Conservation (phyloP, 2,888 invertebrate genomes). For the Habroteleia sp. region DNA sequence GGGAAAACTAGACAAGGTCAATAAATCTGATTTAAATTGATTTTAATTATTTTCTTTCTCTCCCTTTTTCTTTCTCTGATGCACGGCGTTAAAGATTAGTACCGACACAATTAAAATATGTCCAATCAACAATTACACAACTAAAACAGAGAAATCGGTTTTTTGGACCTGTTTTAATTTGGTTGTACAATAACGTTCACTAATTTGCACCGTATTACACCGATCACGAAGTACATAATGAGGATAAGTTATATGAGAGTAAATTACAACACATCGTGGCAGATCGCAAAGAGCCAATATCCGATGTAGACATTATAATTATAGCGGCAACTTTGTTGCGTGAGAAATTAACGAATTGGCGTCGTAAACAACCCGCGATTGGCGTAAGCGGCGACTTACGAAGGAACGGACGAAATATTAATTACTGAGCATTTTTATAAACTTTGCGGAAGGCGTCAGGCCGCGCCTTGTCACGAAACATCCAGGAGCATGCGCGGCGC, state of each 20-base stretch:
- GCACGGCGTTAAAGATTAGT: no score
- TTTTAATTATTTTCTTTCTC: no score
- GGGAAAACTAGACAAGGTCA: no score
- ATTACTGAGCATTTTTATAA: slow-evolving; percentile 41
- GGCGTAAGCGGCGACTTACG: slow-evolving; percentile 22
- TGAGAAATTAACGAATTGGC: slow-evolving; percentile 57
- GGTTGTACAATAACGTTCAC: slow-evolving; percentile 56
- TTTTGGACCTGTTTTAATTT: slow-evolving; percentile 41
- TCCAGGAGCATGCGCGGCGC: not conserved
- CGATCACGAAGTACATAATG: slow-evolving; percentile 50
- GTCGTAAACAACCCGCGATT: slow-evolving; percentile 48
- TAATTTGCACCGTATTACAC: slow-evolving; percentile 61
- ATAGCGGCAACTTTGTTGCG: slow-evolving; percentile 56
- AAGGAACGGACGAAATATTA: slow-evolving; percentile 43
- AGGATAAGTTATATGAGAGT: slow-evolving; percentile 56
- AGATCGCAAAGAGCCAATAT: slow-evolving; percentile 47
- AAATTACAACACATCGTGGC: slow-evolving; percentile 52
- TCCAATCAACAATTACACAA: slow-evolving; percentile 18
- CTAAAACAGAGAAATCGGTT: slow-evolving; percentile 24
- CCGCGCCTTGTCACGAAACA: slow-evolving; percentile 24
- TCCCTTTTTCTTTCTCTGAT: no score
- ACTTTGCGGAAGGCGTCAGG: slow-evolving; percentile 18
- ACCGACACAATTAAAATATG: no score
- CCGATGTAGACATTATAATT: slow-evolving; percentile 59
- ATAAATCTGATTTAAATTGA: no score